Base-by-base conservation (phyloP, 2,797 vertebrate genomes). In the Periparus ater region DNA sequence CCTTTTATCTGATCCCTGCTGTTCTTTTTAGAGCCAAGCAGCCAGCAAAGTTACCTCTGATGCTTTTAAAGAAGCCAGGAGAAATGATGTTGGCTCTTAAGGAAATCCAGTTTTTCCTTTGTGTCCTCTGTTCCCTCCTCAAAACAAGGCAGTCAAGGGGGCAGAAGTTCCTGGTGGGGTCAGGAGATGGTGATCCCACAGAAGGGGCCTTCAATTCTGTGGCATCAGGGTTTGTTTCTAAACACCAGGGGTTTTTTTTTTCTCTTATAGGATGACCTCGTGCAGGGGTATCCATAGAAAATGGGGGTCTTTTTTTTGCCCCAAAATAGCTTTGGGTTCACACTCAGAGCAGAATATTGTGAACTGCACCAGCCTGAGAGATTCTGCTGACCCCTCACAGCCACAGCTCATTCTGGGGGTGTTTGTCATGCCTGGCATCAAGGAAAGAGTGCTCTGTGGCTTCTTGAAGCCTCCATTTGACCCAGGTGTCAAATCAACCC, bases 1-100 rank as follows among this genome's bases (percentile, higher is more conserved):
- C 68, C 72, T 90, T 94, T 86, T 81, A 88, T 80, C 67, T 70
- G 95, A 53, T 78, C 34, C 80, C 88, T 67, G 82, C 63, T 90
- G 79, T 67, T 97, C 44, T 73, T 93, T 96, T 91, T 67, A 77
- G 68, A 91, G 58, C 63, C 38, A 26, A 9, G 42, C 25, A 86
- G 79, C n/a, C 25, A 20, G 61, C 65, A 75, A 58, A 73, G 71
- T 61, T 92, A n/a, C 62, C 55, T 96, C 61, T 63, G 34, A 75
- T 62, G 48, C 38, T 92, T 71, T 95, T 87, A 44, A 81, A 85
- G 73, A 87, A 86, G 61, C 47, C 53, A 62, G 55, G 48, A 63
- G 85, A 73, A 82, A 50, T 74, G 77, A 45, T 7, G 32, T 17
- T 60, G 44, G 58, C 70, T 93, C 38, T 76, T 85, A 79, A 94